Percentiles rank a stretch among this genome's conserved stretches.
These are phyloP conservation scores for Meteorus colon DNA, from an alignment of 2,888 invertebrate genomes.

Conservation along the genomic window DNA sequence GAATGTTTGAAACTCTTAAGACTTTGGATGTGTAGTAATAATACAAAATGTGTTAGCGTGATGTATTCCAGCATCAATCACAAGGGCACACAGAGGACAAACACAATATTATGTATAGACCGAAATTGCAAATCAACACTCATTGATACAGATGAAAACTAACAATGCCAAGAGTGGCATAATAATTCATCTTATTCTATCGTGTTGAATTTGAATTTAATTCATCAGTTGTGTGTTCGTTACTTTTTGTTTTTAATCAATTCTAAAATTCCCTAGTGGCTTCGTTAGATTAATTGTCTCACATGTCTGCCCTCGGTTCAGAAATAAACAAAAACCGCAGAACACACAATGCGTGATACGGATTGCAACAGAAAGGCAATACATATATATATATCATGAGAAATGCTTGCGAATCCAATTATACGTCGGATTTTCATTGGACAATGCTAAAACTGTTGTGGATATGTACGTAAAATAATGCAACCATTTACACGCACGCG, in stretches of 20 bases:
- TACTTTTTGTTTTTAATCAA: neutral
- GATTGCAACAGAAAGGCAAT: neutral
- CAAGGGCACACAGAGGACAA: too few species aligned
- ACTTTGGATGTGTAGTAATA: too few species aligned
- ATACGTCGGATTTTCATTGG: conserved; percentile 31
- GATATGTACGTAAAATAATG: conserved; percentile 9
- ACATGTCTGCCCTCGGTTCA: conserved; percentile 13
- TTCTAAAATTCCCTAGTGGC: neutral
- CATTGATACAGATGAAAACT: too few species aligned
- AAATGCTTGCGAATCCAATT: conserved; percentile 31
- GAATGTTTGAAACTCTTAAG: too few species aligned
- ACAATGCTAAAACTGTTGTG: conserved; percentile 17
- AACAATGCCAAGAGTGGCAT: neutral
- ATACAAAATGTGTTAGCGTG: too few species aligned
- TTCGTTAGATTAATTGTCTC: conserved; percentile 21
- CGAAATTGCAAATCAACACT: too few species aligned
- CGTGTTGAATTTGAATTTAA: neutral
- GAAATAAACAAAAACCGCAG: conserved; percentile 18
- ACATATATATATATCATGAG: neutral
- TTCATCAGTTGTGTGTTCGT: neutral
- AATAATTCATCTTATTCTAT: neutral
- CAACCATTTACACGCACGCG: conserved; percentile 31
- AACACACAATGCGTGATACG: conserved; percentile 13
- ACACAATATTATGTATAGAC: too few species aligned
- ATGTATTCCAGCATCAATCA: too few species aligned